Base-by-base conservation (phyloP, 2,113 vertebrate genomes). In the Rhinopomastus cyanomelas region DNA sequence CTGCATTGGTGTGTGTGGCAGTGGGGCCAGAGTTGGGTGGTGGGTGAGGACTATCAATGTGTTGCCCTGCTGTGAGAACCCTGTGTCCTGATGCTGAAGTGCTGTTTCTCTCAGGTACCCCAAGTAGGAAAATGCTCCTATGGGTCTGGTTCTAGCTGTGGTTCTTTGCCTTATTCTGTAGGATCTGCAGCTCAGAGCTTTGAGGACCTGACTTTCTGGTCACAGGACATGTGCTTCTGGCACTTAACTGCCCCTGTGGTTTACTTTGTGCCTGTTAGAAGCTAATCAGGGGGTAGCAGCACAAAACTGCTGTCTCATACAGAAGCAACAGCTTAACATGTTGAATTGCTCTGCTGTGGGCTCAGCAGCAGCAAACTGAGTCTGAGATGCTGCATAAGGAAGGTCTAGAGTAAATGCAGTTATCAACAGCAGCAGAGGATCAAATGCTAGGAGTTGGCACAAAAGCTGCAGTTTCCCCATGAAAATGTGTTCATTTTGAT, bases 1-100 rank as follows among this genome's bases (percentile, higher is more conserved):
- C 5, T 51, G 20, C 20, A 12, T 11, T 55, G 2, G 0, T 1
- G 0, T 10, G 2, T 2, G 16, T 29, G 30, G 14, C 8, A 25
- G 25, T 4, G 48, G 32, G 32, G 12, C 23, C 18, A 11, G 34
- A 57, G 51, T 8, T 32, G 27, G 46, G 34, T 13, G 11, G 0
- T 7, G 13, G 4, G 27, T 3, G 13, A 69, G 52, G 5, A 3
- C 8, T 3, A 6, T 11, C 27, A 25, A 6, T 18, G 79, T 14
- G 27, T 29, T 22, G 14, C 18, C 20, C 6, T 34, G 1, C 32
- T 68, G 17, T 22, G 32, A 46, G 76, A 65, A 34, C 11, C 11
- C 5, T 23, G 23, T 18, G 53, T 52, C 26, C 39, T 3, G 1
- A 15, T 29, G 48, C 29, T 27, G 17, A 32, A 27, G 39, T 37